phyloP scores from a whole-genome alignment of 2,888 invertebrate genomes.

The Drosophila acutilabella region DNA sequence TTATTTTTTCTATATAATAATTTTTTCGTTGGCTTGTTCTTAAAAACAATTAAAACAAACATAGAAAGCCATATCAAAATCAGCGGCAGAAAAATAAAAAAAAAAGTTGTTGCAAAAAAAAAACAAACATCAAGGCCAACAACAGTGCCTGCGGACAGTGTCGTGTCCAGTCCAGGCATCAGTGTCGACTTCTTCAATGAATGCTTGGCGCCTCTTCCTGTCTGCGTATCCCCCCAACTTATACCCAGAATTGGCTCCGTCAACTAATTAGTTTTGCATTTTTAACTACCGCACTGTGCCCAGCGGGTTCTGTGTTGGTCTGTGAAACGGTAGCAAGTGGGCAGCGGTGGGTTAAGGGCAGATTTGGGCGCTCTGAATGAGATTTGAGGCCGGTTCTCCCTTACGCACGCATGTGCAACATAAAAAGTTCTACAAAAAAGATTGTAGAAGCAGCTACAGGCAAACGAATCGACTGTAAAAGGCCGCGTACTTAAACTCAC shows the following conservation, averaged over 20 bases:
- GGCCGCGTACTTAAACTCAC: no score
- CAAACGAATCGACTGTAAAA: no score
- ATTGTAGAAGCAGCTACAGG: no score
- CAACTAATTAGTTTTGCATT: conserved; percentile 74
- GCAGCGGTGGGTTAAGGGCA: neutral
- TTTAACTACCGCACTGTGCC: conserved; percentile 60
- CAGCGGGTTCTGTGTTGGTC: conserved; percentile 32
- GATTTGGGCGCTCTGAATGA: conserved; percentile 12
- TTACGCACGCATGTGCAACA: conserved; percentile 55
- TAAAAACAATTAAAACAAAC: conserved; percentile 9
- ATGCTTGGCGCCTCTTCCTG: neutral
- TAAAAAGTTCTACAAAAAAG: conserved; percentile 38
- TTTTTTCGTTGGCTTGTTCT: neutral
- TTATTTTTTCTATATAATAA: neutral
- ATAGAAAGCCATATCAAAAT: conserved; percentile 10
- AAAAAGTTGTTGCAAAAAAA: conserved; percentile 2
- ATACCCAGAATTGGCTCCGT: conserved; percentile 6
- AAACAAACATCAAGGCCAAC: conserved; percentile 50
- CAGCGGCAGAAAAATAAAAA: neutral
- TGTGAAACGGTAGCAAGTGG: neutral
- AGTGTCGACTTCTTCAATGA: conserved; percentile 19
- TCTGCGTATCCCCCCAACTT: neutral
- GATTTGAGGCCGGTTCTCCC: conserved; percentile 35
- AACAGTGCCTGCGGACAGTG: conserved; percentile 39
- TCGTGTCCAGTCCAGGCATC: conserved; percentile 48